Evolutionary conservation across 2,797 vertebrate genomes (phyloP).

Genomic region (Pangasius mekongensis): DNA sequence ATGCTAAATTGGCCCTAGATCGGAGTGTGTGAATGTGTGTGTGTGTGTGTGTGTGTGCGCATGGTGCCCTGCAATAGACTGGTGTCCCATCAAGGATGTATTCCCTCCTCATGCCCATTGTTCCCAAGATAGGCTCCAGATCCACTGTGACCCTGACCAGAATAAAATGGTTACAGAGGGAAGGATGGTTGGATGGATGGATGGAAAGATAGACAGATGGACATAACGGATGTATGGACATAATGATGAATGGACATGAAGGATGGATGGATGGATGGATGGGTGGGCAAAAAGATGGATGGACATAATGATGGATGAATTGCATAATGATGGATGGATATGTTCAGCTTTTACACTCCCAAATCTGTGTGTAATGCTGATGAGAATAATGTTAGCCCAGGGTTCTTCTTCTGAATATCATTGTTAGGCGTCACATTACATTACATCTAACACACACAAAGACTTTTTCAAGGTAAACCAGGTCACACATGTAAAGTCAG

Average conservation of each 20-base stretch:
- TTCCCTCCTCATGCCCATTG: neutral
- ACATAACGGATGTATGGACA: neutral
- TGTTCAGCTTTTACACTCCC: neutral
- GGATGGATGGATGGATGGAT: too few species aligned
- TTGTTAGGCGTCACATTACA: neutral
- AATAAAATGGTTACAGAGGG: neutral
- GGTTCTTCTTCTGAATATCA: too few species aligned
- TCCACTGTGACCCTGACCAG: neutral
- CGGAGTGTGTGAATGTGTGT: neutral
- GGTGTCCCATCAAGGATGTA: neutral
- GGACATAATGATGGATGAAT: too few species aligned
- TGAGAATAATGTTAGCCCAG: neutral
- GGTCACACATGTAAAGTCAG: neutral
- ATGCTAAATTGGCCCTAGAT: neutral
- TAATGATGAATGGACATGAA: too few species aligned
- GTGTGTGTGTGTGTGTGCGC: neutral
- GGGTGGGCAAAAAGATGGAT: too few species aligned
- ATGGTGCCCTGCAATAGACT: neutral
- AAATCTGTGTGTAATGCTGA: neutral
- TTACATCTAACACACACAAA: neutral
- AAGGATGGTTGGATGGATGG: neutral
- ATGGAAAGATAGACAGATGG: too few species aligned
- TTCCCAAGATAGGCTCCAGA: neutral
- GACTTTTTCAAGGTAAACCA: conserved; percentile 3
- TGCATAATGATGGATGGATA: neutral